These are phyloP conservation scores for Ibycter americanus DNA, from an alignment of 2,797 vertebrate species.

Conservation along the genomic window DNA sequence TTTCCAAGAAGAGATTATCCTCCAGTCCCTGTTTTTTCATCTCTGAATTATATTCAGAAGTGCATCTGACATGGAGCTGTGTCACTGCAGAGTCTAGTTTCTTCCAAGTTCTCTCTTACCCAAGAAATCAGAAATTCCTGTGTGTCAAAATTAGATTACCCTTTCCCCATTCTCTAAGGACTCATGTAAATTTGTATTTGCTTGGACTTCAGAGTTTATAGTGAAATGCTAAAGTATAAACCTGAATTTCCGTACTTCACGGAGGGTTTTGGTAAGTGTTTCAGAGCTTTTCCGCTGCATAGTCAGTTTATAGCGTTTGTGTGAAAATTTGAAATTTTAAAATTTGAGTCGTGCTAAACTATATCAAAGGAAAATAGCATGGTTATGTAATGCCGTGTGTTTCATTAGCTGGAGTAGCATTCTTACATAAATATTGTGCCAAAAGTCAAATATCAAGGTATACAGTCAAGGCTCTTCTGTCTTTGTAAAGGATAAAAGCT, in stretches of 20 bases:
- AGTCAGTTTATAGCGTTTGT: background rate
- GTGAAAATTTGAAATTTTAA: background rate
- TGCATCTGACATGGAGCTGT: background rate
- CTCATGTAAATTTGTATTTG: background rate
- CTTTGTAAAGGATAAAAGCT: constrained; percentile 25
- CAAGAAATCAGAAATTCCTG: background rate
- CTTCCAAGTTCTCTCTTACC: background rate
- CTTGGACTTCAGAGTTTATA: background rate
- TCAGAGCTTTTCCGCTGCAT: background rate
- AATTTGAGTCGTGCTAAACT: background rate
- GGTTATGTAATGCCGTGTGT: background rate
- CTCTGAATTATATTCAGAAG: background rate
- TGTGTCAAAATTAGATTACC: background rate
- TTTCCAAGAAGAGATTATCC: background rate
- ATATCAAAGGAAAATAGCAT: background rate
- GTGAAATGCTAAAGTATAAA: background rate
- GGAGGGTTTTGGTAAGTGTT: background rate
- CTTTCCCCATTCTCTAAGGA: background rate
- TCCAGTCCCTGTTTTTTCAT: background rate
- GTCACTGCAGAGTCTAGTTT: background rate
- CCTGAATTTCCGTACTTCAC: background rate
- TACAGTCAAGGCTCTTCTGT: background rate
- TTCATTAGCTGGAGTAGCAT: background rate
- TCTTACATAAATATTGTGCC: background rate
- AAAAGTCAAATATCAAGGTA: background rate